Evolutionary conservation across 2,113 vertebrate genomes (phyloP), one percentile per base, ranked within the genome.

Genomic region (Periophthalmus modestus): DNA sequence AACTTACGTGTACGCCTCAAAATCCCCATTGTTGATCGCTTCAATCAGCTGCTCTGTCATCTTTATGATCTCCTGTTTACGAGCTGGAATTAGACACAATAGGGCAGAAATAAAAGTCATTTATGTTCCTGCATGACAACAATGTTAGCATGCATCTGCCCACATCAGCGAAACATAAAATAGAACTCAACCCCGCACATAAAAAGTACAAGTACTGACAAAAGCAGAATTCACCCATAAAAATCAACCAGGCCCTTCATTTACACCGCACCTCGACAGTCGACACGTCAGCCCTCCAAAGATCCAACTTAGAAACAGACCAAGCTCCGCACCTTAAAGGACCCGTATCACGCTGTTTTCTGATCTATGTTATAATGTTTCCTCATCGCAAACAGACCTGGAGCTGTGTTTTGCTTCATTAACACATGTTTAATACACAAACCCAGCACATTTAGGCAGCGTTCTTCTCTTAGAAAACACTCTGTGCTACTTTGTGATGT

Each of bases 11-110:
- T 99, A 99, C 47, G 97, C 97, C 36, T 99, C 98, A 89, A 99
- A 99, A 87, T 99, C 98, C 19, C 98, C 97, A 15, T 98, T 99
- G 94, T 99, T 99, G 92, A 99, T 98, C 86, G 98, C 97, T 89
- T 99, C 97, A 76, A 99, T 99, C 91, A 99, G 89, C 80, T 99
- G 98, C 88, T 99, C 98, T 0, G 98, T 99, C 92, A 99, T 99
- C 93, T 99, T 99, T 89, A 99, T 98, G 85, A 99, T 98, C 89
- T 99, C 98, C 85, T 99, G 98, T 91, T 99, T 99, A 85, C 98
- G 96, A 91, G 96, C 98, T 99, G 77, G 61, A 79, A 59, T 19
- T 36, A 36, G 15, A 65, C 59, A 62, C 28, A 34, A 18, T 7
- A 62, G 28, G 28, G 28, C 16, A 36, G 5, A 62, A 33, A 62